phyloP scores from a whole-genome alignment of 2,888 invertebrate genomes.

The Drosophila vallismaia region DNA sequence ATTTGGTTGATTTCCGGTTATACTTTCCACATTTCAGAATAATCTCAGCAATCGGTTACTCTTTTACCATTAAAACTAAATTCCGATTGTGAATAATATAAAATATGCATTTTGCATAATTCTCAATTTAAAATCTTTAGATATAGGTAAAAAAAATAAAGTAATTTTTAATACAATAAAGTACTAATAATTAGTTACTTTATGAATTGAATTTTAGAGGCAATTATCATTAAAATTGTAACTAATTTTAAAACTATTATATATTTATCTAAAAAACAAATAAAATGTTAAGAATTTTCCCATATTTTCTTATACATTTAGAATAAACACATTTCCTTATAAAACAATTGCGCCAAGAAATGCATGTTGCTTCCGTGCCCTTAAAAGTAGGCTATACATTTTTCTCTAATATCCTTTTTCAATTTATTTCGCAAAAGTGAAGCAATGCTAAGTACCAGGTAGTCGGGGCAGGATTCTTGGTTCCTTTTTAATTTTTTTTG shows the following conservation, averaged over 20 bases:
- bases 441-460: neutral
- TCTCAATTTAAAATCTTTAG: too few species aligned
- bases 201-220: too few species aligned
- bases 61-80: too few species aligned
- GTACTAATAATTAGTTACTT: too few species aligned
- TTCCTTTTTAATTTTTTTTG: constrained; percentile 11
- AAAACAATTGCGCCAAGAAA: neutral
- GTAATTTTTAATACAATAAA: too few species aligned
- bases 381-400: neutral
- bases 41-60: too few species aligned
- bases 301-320: neutral
- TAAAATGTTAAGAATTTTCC: neutral
- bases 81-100: too few species aligned
- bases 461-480: neutral
- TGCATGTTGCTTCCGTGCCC: neutral
- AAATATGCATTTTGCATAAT: too few species aligned
- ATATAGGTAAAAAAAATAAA: too few species aligned
- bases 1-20: neutral
- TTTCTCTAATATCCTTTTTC: neutral
- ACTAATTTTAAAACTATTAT: too few species aligned
- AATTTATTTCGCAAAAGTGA: neutral
- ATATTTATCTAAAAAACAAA: neutral
- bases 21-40: too few species aligned
- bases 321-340: neutral
- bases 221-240: too few species aligned